phyloP scores from a whole-genome alignment of 2,888 invertebrate species.

The Lepidonotus clava region DNA sequence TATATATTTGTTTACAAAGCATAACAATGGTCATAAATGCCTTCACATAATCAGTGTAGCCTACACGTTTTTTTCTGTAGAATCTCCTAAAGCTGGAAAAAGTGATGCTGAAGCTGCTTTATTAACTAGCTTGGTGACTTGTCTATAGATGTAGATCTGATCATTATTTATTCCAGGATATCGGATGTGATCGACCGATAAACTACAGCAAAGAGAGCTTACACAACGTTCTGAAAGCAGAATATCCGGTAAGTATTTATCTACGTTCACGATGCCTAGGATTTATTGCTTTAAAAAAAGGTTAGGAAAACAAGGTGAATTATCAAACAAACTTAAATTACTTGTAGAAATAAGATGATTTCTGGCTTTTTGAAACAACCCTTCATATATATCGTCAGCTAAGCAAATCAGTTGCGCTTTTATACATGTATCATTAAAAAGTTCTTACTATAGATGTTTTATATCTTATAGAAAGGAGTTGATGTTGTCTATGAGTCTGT shows the following conservation, averaged over 20 bases:
- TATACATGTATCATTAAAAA: neutral
- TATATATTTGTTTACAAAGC: no score
- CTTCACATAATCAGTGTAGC: no score
- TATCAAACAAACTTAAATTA: no score
- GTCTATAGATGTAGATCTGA: neutral
- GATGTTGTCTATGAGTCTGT: conserved; percentile 78
- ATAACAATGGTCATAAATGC: no score
- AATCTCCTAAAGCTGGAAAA: no score
- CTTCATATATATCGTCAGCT: no score
- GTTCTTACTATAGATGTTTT: neutral
- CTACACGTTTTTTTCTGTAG: no score
- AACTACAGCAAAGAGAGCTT: conserved; percentile 77
- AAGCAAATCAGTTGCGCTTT: neutral
- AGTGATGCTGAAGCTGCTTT: no score
- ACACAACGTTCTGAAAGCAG: conserved; percentile 72
- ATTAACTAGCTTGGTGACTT: no score
- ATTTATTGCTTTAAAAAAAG: neutral
- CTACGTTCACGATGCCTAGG: neutral
- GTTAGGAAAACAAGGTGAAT: no score
- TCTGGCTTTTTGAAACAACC: no score
- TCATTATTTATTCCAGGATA: neutral
- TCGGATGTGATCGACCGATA: conserved; percentile 66
- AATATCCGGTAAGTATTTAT: conserved; percentile 72
- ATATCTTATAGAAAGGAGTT: conserved; percentile 72
- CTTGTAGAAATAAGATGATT: no score